These are phyloP conservation scores for Malurus cyaneus DNA, from an alignment of 2,113 vertebrate genomes.

Conservation along the genomic window DNA sequence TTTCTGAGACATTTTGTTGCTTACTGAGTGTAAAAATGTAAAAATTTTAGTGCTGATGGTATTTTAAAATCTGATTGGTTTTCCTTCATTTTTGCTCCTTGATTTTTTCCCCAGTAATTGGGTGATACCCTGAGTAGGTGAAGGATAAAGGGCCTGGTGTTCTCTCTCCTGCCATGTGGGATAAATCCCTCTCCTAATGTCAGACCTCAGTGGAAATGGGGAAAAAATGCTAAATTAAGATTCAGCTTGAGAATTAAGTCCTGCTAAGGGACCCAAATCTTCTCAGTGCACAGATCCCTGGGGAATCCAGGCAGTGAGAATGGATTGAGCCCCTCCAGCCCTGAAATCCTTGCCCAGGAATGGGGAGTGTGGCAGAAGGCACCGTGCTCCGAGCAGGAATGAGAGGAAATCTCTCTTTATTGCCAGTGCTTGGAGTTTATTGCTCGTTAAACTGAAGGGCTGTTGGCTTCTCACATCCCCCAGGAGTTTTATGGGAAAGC, in stretches of 20 bases:
- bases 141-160: neutral
- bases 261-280: neutral
- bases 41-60: neutral
- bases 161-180: neutral
- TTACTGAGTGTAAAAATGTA: neutral
- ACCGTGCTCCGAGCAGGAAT: neutral
- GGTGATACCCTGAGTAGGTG: neutral
- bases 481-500: neutral
- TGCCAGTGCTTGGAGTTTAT: neutral
- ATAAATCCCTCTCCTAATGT: neutral
- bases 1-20: neutral
- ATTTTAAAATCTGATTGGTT: neutral
- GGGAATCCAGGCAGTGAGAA: neutral
- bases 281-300: neutral
- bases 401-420: neutral
- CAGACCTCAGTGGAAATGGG: neutral
- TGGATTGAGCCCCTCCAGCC: neutral
- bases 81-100: neutral
- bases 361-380: neutral
- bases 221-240: neutral
- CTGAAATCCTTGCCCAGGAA: rapidly evolving
- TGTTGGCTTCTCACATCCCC: neutral
- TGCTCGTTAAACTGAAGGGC: neutral
- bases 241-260: neutral
- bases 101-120: neutral